These are phyloP conservation scores for Agrilus planipennis DNA, from an alignment of 1,140 invertebrate genomes.

Conservation along the genomic window DNA sequence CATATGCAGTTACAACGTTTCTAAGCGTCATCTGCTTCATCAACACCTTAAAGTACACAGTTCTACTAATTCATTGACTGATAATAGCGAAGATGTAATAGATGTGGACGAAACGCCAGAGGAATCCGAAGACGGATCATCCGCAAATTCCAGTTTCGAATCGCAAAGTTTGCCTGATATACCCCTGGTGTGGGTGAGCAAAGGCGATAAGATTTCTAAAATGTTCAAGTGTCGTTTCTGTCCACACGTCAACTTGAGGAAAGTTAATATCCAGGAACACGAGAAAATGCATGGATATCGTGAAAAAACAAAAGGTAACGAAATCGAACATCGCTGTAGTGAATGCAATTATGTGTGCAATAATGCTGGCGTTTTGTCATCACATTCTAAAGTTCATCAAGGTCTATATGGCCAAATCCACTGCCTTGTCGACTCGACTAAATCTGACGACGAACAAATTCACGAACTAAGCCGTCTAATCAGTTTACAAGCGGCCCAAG, in stretches of 20 bases:
- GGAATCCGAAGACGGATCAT: conserved; percentile 27
- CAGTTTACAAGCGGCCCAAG: neutral
- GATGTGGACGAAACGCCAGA: conserved; percentile 29
- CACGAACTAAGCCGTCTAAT: conserved; percentile 41
- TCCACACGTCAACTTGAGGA: conserved; percentile 66
- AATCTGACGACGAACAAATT: conserved; percentile 55
- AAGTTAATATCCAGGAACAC: conserved; percentile 73
- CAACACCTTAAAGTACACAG: conserved; percentile 70
- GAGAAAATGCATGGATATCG: conserved; percentile 68
- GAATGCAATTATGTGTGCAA: conserved; percentile 74
- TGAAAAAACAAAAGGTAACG: conserved; percentile 29
- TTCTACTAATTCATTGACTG: conserved; percentile 33
- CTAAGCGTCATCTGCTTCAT: conserved; percentile 61
- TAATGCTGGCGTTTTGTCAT: conserved; percentile 58
- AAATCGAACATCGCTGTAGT: conserved; percentile 46
- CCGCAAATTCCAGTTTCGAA: conserved; percentile 11
- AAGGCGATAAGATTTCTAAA: conserved; percentile 59
- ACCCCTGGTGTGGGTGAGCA: conserved; percentile 62
- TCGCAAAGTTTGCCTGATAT: conserved; percentile 34
- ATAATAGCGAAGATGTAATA: conserved; percentile 25
- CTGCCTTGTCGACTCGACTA: conserved; percentile 50
- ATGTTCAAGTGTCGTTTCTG: conserved; percentile 79
- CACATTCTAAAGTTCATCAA: conserved; percentile 67
- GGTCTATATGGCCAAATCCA: conserved; percentile 56
- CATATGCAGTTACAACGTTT: conserved; percentile 71